Evolutionary conservation across 1,140 invertebrate species (phyloP), one percentile per base, ranked within the genome.

Genomic region (Drosophila watanabei): DNA sequence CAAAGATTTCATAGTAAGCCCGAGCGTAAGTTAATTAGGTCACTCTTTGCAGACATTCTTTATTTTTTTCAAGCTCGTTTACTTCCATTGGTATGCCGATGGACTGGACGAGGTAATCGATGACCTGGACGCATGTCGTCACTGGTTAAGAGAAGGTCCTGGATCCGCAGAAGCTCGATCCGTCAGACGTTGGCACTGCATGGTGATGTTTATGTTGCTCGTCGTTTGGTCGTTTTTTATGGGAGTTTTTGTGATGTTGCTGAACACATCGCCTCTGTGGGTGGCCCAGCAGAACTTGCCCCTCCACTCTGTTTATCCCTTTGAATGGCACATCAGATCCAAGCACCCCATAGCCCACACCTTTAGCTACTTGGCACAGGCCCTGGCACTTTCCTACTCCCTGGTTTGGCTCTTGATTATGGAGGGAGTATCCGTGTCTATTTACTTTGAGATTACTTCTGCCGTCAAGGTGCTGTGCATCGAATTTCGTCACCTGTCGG

Each of bases 401-500:
- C 7, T 87, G 18, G 5, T 14, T 5, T 71, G 64, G 48, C 30
- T 86, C 6, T 0, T 75, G 0, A n/a, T 43, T 10, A 30, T 45
- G 0, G 82, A 86, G 13, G 28, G 73, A 0, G 1, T 70, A 0
- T 45, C 51, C 0, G 20, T 54, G 0, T 62, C 54, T 28, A 48
- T 57, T 9, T 85, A 82, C 8, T n/a, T 14, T 7, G 78, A 85
- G 16, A 20, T 86, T 16, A 76, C 65, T 2, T 35, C 28, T 11
- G 69, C 63, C 32, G 18, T 82, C 11, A 69, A 75, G 16, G 46
- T 86, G 13, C 52, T 86, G 9, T 79, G 69, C 33, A 43, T 86
- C 1, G 69, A 86, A 20, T 14, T 86, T 4, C 35, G 37, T 1
- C 16, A 48, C 10, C 24, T 86, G 0, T 10, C 16, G 0, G 7